phyloP scores from a whole-genome alignment of 2,797 vertebrate genomes.

The Gobio occitaniae region DNA sequence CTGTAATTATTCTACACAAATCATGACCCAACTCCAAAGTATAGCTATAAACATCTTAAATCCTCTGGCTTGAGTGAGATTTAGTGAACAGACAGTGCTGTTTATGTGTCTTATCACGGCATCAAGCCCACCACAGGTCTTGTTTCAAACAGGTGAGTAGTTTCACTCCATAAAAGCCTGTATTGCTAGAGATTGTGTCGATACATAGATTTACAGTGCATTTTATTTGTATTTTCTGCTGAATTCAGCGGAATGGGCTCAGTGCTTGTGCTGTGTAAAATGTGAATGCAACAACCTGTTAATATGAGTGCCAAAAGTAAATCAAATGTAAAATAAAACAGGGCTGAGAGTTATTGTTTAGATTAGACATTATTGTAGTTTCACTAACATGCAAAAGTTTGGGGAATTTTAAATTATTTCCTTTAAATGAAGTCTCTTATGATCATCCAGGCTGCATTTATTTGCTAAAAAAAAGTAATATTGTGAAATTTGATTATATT shows the following conservation, averaged over 20 bases:
- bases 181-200: not conserved
- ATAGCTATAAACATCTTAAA: not conserved
- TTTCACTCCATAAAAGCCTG: not conserved
- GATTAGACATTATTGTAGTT: not conserved
- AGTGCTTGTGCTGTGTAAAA: slow-evolving; percentile 1
- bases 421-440: not conserved
- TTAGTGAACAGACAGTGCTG: not conserved
- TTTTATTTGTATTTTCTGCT: slow-evolving; percentile 23
- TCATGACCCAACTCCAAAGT: not conserved
- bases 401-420: too few relatives aligned
- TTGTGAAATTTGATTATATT: not conserved
- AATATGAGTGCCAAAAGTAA: not conserved
- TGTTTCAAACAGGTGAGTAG: not conserved
- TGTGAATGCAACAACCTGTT: not conserved
- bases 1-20: too few relatives aligned
- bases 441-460: not conserved
- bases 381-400: not conserved
- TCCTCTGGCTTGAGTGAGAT: not conserved
- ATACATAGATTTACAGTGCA: not conserved
- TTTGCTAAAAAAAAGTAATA: not conserved
- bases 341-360: not conserved
- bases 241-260: not conserved
- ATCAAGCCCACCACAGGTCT: not conserved
- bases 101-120: not conserved
- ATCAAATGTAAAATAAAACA: not conserved